Evolutionary conservation across 2,888 invertebrate species (phyloP), one percentile per base, ranked within the genome.

Genomic region (Thalpophila matura): DNA sequence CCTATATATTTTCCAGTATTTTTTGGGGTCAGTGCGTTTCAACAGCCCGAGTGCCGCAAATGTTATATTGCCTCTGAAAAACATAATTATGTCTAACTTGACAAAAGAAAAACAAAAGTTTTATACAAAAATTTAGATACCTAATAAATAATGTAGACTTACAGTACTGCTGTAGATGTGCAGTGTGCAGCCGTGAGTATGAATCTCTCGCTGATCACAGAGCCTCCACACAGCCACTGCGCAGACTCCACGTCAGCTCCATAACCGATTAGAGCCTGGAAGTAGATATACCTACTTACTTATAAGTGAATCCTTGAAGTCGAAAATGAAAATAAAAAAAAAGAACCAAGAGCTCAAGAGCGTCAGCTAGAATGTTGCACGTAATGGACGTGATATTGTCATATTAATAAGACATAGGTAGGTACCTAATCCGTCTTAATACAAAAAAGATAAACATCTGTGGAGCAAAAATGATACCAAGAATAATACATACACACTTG

Each of bases 181-280:
- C 62, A 78, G 31, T 57, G 66, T 6, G 71, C 83, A 0, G 86
- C 83, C 0, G 86, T 84, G 10, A 86, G 56, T 1, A 86, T 78
- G 35, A 68, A 86, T 29, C 63, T 57, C 24, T 82, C 80, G 29
- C 82, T 86, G 55, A 86, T 77, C 3, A 86, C 79, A 84, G 1
- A 84, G 55, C 90, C 90, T 0, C 87, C 89, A 51, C 90, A 90
- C 0, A 78, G 68, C 86, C 86, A 86, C 10, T 65, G 54, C 12
- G 76, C 71, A 3, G 40, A 18, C 9, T 26, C 22, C 10, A 31
- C 24, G 0, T 54, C 46, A 2, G 46, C 58, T 0, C 77, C 77
- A 1, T 60, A 77, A 0, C 77, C 77, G 5, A 77, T 43, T 2
- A 59, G 29, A 6, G 65, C 75, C 75, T 76, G 38, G 0, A 33